phyloP scores from a whole-genome alignment of 2,888 invertebrate genomes.

The Brachypterus glaber region DNA sequence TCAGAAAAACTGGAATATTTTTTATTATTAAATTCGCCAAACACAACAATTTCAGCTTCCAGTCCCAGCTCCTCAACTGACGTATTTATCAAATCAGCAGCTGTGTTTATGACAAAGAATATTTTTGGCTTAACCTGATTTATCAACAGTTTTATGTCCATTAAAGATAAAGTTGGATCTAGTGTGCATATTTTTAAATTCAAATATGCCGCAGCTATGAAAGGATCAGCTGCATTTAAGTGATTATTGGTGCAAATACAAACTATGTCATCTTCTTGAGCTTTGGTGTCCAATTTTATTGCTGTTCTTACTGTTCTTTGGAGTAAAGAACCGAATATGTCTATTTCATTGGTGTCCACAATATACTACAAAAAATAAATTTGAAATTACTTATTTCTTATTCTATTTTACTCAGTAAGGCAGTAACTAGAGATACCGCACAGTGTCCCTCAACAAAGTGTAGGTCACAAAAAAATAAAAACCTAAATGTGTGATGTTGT shows the following conservation, averaged over 20 bases:
- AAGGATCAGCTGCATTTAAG: constrained; percentile 40
- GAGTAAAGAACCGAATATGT: constrained; percentile 39
- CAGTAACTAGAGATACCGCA: no score
- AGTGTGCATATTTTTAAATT: constrained; percentile 34
- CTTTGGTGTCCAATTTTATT: constrained; percentile 35
- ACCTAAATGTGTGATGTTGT: no score
- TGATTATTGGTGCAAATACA: constrained; percentile 43
- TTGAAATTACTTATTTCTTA: no score
- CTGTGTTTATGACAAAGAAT: constrained; percentile 28
- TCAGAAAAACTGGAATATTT: constrained; percentile 22
- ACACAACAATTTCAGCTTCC: constrained; percentile 28
- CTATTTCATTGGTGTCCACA: constrained; percentile 36
- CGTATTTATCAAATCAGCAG: constrained; percentile 24
- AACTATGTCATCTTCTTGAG: constrained; percentile 42
- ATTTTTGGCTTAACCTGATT: constrained; percentile 28
- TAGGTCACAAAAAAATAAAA: no score
- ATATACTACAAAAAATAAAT: constrained; percentile 24
- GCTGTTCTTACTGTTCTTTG: constrained; percentile 41
- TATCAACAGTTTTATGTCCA: constrained; percentile 27
- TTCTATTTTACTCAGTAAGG: no score
- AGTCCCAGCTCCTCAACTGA: constrained; percentile 22
- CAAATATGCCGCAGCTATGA: constrained; percentile 42
- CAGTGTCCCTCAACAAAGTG: no score
- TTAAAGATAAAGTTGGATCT: constrained; percentile 26
- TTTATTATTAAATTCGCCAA: no score